A percentile compares a stretch with the other conserved stretches of the same genome.
phyloP scores from a whole-genome alignment of 2,113 vertebrate genomes.

The Ahaetulla prasina region DNA sequence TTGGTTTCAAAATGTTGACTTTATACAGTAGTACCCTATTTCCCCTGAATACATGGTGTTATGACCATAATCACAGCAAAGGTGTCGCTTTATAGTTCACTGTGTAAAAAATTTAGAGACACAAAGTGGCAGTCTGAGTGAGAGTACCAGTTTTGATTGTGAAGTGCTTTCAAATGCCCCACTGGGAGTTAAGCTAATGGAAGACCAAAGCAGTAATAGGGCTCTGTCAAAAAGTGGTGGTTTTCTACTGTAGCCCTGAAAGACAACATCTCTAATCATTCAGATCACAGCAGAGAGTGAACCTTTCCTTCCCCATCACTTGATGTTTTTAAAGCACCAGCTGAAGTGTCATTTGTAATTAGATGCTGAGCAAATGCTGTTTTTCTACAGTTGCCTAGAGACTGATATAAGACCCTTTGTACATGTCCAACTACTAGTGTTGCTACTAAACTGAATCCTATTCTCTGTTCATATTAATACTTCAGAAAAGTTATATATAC shows the following conservation, averaged over 20 bases:
- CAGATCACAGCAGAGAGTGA: slow-evolving; percentile 1
- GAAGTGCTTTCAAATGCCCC: not conserved
- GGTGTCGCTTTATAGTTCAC: not conserved
- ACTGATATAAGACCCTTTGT: not conserved
- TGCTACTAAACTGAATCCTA: not conserved
- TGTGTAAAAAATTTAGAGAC: not conserved
- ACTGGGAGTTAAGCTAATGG: not conserved
- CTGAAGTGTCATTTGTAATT: slow-evolving; percentile 16
- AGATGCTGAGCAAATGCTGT: slow-evolving; percentile 1
- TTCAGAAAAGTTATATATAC: not conserved
- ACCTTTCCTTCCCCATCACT: not conserved
- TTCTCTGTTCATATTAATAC: not conserved
- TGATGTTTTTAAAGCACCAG: not conserved
- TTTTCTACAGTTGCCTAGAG: slow-evolving; percentile 10
- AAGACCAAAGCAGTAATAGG: not conserved
- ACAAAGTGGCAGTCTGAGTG: not conserved
- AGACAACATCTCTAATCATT: slow-evolving; percentile 11
- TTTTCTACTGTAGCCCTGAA: not conserved
- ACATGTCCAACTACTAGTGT: not conserved
- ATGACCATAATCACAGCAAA: not conserved
- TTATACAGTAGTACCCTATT: not conserved
- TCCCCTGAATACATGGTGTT: not conserved
- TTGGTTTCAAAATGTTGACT: not conserved
- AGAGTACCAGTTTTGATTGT: not conserved
- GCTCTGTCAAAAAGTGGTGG: not conserved